Evolutionary conservation across 1,140 invertebrate genomes (phyloP), one percentile per base, ranked within the genome.

Genomic region (Euura lappo): DNA sequence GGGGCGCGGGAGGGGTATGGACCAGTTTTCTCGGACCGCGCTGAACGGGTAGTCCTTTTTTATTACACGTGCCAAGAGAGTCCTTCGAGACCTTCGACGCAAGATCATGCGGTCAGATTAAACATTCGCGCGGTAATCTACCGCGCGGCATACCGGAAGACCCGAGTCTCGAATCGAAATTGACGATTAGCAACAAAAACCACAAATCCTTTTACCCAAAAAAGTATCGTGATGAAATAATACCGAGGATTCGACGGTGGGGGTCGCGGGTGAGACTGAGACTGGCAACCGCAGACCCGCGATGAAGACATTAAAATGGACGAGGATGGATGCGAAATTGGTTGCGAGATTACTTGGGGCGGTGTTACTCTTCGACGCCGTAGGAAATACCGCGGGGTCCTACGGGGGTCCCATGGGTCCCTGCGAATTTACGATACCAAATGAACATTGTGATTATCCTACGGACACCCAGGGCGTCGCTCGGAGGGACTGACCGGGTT

Each of bases 221-320:
- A 28, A 28, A 28, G 28, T 28, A 28, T 28, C 28, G 28, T 28
- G 28, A 28, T 28, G 28, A 28, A 28, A 28, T 28, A 28, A 28
- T 28, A 1, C 28, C 28, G 28, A 28, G 28, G 28, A 28, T 28
- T 60, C 8, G 8, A n/a, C 51, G 51, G 51, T 60, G 51, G 51
- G 51, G 68, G 45, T 28, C 11, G 45, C 13, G 10, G 28, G 28
- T 45, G 46, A 8, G 68, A 69, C 5, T 43, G 60, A 64, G 51
- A 28, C 28, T 44, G n/a, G 42, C 71, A 73, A 78, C 74, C 80
- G 77, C 78, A 79, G 79, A 81, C 79, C 76, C 8, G 51, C 79
- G 79, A 83, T 83, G 80, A 81, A 83, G 82, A 83, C 82, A 83
- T 83, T 83, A 83, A 81, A 82, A 83, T 78, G 79, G 80, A 79